Conservation (phyloP, 2,797 vertebrate species). For the Galago senegalensis region DNA sequence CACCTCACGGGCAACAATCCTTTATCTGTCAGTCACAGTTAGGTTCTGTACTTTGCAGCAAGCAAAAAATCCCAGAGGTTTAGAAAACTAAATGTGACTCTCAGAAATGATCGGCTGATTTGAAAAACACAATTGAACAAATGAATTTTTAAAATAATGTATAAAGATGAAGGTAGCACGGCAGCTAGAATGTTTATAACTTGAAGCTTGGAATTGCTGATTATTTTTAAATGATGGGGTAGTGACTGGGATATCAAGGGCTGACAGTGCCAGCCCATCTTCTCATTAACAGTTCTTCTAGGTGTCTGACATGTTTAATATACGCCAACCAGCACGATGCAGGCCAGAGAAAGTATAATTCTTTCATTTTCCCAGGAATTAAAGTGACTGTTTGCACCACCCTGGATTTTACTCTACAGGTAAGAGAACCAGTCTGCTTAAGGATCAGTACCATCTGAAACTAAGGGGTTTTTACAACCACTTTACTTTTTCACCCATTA, state of each 20-base stretch:
- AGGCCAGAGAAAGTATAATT: not conserved
- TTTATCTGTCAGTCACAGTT: constrained; percentile 4
- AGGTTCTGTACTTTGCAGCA: not conserved
- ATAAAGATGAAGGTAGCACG: constrained; percentile 1
- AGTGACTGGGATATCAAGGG: not conserved
- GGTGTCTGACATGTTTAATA: not conserved
- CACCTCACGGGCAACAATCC: not conserved
- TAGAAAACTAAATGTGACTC: not conserved
- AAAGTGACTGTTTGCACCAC: not conserved
- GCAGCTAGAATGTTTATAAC: constrained; percentile 9
- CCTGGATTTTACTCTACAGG: not conserved
- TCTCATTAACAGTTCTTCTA: not conserved
- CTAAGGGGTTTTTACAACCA: not conserved
- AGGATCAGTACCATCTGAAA: not conserved
- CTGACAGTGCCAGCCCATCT: not conserved
- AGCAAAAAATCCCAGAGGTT: not conserved
- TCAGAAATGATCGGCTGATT: constrained; percentile 12
- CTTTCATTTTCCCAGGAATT: constrained; percentile 32
- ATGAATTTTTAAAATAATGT: constrained; percentile 2
- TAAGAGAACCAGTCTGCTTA: not conserved
- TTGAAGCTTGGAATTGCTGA: not conserved
- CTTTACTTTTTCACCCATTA: not conserved
- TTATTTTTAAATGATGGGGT: constrained; percentile 2
- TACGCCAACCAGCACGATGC: not conserved
- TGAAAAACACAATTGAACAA: constrained; percentile 2